These are phyloP conservation scores for Lepidochrysops patricia DNA, from an alignment of 2,888 invertebrate species.

Conservation along the genomic window DNA sequence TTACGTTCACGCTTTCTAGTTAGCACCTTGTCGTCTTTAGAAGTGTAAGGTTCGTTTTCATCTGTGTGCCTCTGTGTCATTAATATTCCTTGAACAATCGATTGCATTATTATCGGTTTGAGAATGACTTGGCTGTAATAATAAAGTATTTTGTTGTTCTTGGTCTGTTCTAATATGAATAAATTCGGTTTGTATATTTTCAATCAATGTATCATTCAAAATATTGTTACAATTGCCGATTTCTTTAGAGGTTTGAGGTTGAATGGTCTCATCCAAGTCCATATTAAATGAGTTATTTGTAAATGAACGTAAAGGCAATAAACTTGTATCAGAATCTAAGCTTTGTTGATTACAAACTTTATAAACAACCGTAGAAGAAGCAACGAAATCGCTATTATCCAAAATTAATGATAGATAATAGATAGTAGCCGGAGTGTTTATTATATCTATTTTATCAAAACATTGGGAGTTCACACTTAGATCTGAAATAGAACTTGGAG, in stretches of 20 bases:
- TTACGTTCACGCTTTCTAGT: conserved; percentile 15
- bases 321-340: conserved; percentile 15
- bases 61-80: too few relatives aligned
- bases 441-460: conserved; percentile 14
- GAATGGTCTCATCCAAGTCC: conserved; percentile 15
- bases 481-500: conserved; percentile 16
- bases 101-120: conserved; percentile 11
- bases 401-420: conserved; percentile 16
- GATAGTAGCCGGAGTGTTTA: conserved; percentile 15
- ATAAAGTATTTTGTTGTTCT: conserved; percentile 10
- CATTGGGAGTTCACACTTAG: conserved; percentile 16
- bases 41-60: too few relatives aligned
- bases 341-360: conserved; percentile 13
- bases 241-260: conserved; percentile 15
- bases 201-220: conserved; percentile 14
- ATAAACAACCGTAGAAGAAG: conserved; percentile 16
- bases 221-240: conserved; percentile 9
- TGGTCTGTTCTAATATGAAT: neutral
- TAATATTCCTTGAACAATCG: neutral
- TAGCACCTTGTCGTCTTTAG: conserved; percentile 11
- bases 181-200: conserved; percentile 12
- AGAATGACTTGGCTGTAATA: conserved; percentile 15
- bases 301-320: conserved; percentile 14
- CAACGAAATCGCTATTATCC: conserved; percentile 16
- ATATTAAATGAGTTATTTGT: conserved; percentile 15